phyloP scores from a whole-genome alignment of 1,140 invertebrate species.

The Chironomus striatipennis region DNA sequence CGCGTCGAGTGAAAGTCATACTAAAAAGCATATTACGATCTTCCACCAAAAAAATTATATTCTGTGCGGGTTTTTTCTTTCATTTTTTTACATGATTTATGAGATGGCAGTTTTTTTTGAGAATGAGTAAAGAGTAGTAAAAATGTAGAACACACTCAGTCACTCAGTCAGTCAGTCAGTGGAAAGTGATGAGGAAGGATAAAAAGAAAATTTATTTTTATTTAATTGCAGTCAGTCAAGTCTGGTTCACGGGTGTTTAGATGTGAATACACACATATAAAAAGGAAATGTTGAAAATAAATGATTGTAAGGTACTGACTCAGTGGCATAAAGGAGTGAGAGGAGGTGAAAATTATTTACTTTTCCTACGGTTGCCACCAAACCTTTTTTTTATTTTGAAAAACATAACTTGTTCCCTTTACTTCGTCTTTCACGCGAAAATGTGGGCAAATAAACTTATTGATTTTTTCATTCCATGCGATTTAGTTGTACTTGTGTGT shows the following conservation, averaged over 20 bases:
- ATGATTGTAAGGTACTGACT: not conserved
- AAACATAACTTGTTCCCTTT: not conserved
- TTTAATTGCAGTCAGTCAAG: not conserved
- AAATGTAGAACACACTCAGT: not conserved
- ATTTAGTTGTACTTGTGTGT: too few species aligned
- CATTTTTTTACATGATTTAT: not conserved
- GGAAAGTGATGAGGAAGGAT: not conserved
- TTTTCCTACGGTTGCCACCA: not conserved
- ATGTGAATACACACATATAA: too few species aligned
- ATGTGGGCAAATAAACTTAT: not conserved
- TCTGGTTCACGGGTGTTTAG: not conserved
- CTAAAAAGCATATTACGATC: not conserved
- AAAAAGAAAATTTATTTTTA: conserved; percentile 1
- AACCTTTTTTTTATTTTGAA: not conserved
- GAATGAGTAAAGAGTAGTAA: not conserved
- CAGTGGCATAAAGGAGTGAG: not conserved
- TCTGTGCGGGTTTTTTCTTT: too few species aligned
- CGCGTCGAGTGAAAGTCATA: not conserved
- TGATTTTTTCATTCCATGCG: not conserved
- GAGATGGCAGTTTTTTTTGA: not conserved
- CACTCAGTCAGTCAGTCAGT: not conserved
- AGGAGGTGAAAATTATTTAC: not conserved
- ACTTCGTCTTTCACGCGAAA: not conserved
- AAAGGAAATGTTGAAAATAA: too few species aligned
- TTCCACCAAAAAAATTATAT: not conserved